These are phyloP conservation scores for Limanda limanda DNA, from an alignment of 2,113 vertebrate genomes.

Conservation along the genomic window DNA sequence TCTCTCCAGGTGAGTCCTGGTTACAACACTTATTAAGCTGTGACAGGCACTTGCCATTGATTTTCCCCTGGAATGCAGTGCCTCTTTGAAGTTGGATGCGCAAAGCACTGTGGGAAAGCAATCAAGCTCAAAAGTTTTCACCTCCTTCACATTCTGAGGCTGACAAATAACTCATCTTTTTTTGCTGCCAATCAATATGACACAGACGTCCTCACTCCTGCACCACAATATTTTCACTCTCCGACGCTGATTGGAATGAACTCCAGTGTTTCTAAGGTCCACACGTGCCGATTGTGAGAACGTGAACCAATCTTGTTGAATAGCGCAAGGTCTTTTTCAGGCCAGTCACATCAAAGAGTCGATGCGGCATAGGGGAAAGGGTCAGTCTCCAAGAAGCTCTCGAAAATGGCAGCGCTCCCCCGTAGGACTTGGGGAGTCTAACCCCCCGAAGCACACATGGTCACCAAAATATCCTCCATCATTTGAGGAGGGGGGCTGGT, in stretches of 20 bases:
- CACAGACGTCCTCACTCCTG: conserved; percentile 54
- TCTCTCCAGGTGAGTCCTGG: conserved; percentile 39
- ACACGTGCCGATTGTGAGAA: conserved; percentile 61
- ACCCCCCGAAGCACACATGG: conserved; percentile 51
- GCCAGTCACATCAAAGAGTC: conserved; percentile 53
- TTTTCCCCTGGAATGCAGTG: conserved; percentile 60
- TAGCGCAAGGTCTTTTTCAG: conserved; percentile 24
- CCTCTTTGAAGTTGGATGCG: conserved; percentile 62
- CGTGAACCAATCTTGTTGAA: conserved; percentile 53
- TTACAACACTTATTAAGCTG: conserved; percentile 46
- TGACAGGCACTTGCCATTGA: conserved; percentile 65
- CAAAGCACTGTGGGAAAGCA: conserved; percentile 63
- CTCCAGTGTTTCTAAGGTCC: conserved; percentile 58
- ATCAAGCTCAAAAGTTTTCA: conserved; percentile 73
- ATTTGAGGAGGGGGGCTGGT: conserved; percentile 32
- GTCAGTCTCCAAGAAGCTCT: conserved; percentile 41
- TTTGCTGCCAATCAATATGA: conserved; percentile 74
- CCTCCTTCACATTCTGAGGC: conserved; percentile 66
- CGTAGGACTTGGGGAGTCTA: conserved; percentile 17
- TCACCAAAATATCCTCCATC: conserved; percentile 67
- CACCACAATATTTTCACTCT: conserved; percentile 53
- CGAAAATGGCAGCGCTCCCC: conserved; percentile 27
- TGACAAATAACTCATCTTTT: conserved; percentile 79
- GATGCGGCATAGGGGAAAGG: not conserved
- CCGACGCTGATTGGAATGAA: conserved; percentile 78